Percentiles rank a stretch among this genome's conserved stretches.
Evolutionary conservation across 2,797 vertebrate species (phyloP).

Genomic region (Petrocephalus schoutedeni): DNA sequence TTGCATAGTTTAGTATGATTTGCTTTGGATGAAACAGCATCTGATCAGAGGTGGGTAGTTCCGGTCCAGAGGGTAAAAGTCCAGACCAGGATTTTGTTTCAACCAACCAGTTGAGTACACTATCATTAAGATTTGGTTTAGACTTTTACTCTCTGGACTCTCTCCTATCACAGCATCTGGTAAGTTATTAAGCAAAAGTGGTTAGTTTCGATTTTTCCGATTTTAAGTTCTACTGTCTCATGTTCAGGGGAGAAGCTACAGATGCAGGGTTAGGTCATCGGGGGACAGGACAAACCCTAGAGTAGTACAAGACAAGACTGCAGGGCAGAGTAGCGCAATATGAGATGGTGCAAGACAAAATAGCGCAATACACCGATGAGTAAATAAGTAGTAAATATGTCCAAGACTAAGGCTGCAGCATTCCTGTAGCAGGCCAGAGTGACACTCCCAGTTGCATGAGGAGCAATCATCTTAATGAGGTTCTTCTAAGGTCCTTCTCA

Average conservation of each 20-base stretch:
- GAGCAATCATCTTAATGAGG: not conserved
- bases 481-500: slow-evolving; percentile 39
- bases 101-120: not conserved
- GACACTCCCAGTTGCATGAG: not conserved
- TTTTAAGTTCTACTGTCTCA: not conserved
- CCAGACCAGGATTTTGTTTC: not conserved
- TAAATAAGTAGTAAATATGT: not conserved
- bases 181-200: not conserved
- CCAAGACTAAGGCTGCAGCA: not conserved
- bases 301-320: not conserved
- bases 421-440: not conserved
- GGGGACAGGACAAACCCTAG: not conserved
- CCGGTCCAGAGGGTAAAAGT: not conserved
- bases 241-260: not conserved
- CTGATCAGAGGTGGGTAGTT: not conserved
- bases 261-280: not conserved
- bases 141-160: not conserved
- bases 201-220: not conserved
- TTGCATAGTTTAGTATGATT: too few relatives aligned
- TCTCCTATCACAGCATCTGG: not conserved
- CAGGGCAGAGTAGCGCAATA: not conserved
- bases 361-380: not conserved
- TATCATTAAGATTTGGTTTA: not conserved
- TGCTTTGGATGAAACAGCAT: too few relatives aligned
- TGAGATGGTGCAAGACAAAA: not conserved